A percentile compares a stretch with the other conserved stretches of the same genome.
Evolutionary conservation across 2,113 vertebrate genomes (phyloP).

Genomic region (Limnothrissa miodon): DNA sequence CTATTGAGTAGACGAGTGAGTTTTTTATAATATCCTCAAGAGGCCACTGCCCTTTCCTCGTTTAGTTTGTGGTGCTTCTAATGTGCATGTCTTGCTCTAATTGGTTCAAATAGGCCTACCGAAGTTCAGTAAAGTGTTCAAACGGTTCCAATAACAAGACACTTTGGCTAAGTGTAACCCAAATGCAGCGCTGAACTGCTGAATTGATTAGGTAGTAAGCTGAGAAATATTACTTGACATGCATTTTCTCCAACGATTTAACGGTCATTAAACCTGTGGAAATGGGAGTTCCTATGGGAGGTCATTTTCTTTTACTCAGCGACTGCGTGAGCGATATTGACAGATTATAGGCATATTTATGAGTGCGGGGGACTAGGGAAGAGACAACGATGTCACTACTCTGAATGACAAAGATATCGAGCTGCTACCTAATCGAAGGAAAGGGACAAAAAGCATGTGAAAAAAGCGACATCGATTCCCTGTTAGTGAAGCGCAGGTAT

Average conservation of each 20-base stretch:
- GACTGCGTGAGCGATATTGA: constrained; percentile 60
- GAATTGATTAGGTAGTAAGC: not conserved
- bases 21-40: not conserved
- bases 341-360: constrained; percentile 66
- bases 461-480: constrained; percentile 5
- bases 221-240: not conserved
- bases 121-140: not conserved
- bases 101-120: not conserved
- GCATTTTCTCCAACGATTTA: not conserved
- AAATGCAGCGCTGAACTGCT: not conserved
- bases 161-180: no score
- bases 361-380: constrained; percentile 49
- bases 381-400: constrained; percentile 53
- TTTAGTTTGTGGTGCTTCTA: not conserved
- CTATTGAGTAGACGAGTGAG: not conserved
- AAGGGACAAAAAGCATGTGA: constrained; percentile 43
- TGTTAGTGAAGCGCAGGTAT: not conserved
- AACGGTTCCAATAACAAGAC: not conserved
- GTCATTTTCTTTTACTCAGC: constrained; percentile 17
- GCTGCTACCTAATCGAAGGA: constrained; percentile 58
- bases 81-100: no score
- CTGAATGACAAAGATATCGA: constrained; percentile 71
- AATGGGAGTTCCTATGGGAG: constrained; percentile 5
- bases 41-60: not conserved
- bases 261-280: not conserved